Base-by-base conservation (phyloP, 1,140 invertebrate species). In the Antheraea mylitta region DNA sequence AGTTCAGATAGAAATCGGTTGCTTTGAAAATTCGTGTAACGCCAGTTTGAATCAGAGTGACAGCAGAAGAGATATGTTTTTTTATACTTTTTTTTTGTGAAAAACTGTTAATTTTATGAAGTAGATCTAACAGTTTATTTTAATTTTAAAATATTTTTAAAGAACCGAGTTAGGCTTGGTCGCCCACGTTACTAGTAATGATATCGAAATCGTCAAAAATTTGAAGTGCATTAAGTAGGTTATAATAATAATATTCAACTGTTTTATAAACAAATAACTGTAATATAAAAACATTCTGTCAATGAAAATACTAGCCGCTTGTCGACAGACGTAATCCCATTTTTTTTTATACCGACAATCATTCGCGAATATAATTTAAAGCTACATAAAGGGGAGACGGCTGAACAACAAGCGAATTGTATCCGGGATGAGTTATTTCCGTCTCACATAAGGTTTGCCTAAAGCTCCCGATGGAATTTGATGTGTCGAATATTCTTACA, bases 291-390 rank as follows among this genome's bases (percentile, higher is more conserved):
- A 53, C 45, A 53, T n/a, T 53, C 16, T 13, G 11, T 13, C 45
- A 53, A 53, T 53, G 16, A 53, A 53, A 53, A 53, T 53, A 53
- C 13, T 13, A 53, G 45, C 5, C 45, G 7, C 10, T 2, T 13
- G 10, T 16, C 11, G 0, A 16, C 10, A 6, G 16, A 13, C 5
- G 5, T 16, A 53, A 16, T 16, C 11, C 7, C 1, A 53, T 2
- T 53, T 53, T 53, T 53, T 2, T 42, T 42, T 13, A 53, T 53
- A 16, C 45, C 45, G 45, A 61, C 59, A 61, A 19, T 61, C 59
- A 61, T 61, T 19, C 30, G 30, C 59, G 59, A 61, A 61, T 61
- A 36, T 61, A 36, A 61, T 61, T 61, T 61, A 61, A 19, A 13
- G 45, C 45, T 53, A 53, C 45, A 64, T 64, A 64, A 64, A 42